A percentile compares a stretch with the other conserved stretches of the same genome.
These are phyloP conservation scores for Drosophila sucinea DNA, from an alignment of 1,140 invertebrate species.

Conservation along the genomic window DNA sequence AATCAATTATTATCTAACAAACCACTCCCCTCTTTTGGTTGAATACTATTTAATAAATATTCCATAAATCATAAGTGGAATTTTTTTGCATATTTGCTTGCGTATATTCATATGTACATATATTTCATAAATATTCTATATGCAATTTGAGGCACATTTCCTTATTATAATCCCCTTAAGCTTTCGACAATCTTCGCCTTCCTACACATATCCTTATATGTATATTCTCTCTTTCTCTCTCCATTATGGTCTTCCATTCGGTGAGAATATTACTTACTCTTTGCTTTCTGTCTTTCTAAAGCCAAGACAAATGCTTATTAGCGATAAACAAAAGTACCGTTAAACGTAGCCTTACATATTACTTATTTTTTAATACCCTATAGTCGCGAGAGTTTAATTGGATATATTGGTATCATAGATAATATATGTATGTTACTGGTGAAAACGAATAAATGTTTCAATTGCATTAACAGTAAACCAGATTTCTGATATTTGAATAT, in stretches of 20 bases:
- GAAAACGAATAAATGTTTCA: too few species aligned
- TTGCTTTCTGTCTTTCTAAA: background rate
- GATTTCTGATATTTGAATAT: too few species aligned
- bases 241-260: background rate
- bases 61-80: too few species aligned
- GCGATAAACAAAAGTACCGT: conserved; percentile 62
- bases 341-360: conserved; percentile 10
- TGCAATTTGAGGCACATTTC: background rate
- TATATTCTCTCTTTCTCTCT: background rate
- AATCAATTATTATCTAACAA: background rate
- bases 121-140: background rate
- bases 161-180: background rate
- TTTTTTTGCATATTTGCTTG: background rate
- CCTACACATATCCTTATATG: background rate
- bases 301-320: conserved; percentile 40
- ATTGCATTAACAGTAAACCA: too few species aligned
- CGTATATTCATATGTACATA: conserved; percentile 1
- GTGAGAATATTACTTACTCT: background rate
- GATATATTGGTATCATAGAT: too few species aligned
- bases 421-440: too few species aligned
- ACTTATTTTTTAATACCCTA: background rate
- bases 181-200: background rate
- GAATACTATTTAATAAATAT: background rate
- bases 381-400: background rate
- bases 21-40: background rate